Evolutionary conservation across 2,113 vertebrate genomes (phyloP).

Genomic region (Paedocypris sp.): DNA sequence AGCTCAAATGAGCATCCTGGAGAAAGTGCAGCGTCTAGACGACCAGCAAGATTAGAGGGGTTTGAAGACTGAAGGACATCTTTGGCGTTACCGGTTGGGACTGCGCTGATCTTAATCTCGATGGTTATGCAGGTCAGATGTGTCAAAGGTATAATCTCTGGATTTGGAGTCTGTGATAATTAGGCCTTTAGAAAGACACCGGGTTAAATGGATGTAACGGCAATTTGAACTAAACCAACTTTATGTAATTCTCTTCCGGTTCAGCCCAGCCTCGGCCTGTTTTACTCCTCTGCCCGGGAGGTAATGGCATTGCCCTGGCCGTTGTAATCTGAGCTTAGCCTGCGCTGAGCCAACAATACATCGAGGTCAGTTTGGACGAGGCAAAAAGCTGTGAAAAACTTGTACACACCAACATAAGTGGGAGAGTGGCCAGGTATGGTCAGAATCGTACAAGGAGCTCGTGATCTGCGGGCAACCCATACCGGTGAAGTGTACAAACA

Average conservation of each 20-base stretch:
- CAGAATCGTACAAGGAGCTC: too few relatives aligned
- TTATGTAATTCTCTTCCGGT: slow-evolving; percentile 1
- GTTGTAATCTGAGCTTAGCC: slow-evolving; percentile 30
- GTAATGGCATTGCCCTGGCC: slow-evolving; percentile 19
- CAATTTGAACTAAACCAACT: neutral
- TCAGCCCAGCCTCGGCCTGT: neutral
- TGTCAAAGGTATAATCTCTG: slow-evolving; percentile 7
- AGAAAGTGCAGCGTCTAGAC: too few relatives aligned
- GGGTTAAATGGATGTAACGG: neutral
- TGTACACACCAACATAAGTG: neutral
- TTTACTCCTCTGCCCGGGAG: slow-evolving; percentile 15
- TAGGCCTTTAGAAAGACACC: neutral
- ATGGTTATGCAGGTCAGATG: slow-evolving; percentile 1
- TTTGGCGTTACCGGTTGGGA: neutral
- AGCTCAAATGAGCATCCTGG: too few relatives aligned
- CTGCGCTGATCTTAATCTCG: neutral
- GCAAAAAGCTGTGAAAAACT: slow-evolving; percentile 9
- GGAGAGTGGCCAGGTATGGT: too few relatives aligned
- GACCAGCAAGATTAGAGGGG: too few relatives aligned
- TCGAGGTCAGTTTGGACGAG: slow-evolving; percentile 19
- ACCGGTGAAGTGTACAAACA: too few relatives aligned
- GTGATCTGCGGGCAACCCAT: too few relatives aligned
- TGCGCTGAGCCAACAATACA: slow-evolving; percentile 14
- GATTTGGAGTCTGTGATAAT: neutral
- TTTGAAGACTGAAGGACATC: neutral